Base-by-base conservation (phyloP, 2,888 invertebrate genomes). In the Limnephilus rhombicus region DNA sequence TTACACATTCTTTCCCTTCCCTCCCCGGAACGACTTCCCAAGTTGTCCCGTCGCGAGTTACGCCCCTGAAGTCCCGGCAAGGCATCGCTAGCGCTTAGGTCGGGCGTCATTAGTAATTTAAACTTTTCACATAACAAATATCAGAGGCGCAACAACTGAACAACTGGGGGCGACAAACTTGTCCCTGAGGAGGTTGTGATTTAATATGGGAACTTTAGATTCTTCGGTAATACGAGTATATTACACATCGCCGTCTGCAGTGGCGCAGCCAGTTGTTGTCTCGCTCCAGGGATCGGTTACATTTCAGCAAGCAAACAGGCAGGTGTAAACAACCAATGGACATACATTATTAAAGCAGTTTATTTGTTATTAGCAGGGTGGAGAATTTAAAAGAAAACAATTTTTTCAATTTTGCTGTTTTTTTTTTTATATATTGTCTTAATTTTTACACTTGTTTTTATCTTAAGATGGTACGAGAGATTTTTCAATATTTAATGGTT, bases 81-180 rank as follows among this genome's bases (percentile, higher is more conserved):
- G 68, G 68, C 68, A 68, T 18, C 68, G 85, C 85, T n/a, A 80
- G 37, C 37, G 80, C 80, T 41, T 24, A 49, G 80, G 41, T 53
- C 49, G 91, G 86, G 80, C 88, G 91, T 87, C 85, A 91, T 91
- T 87, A 87, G 91, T 91, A 91, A 91, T 91, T 91, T 80, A 91
- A 91, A 91, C 87, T 91, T 91, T 87, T 91, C 91, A 86, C 91
- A 91, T 91, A 91, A 87, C 91, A 91, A 91, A 91, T 91, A 91
- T 91, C 87, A 90, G 90, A 31, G 90, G 45, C 45, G 86, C 45
- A 83, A 86, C 90, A 90, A 68, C 68, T 68, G 68, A 68, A n/a
- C 68, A 68, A 90, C 85, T 53, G 90, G 90, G 53, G 85, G 85
- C 45, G 83, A 80, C 90, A 85, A 90, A 90, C 85, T 53, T 81